Evolutionary conservation across 2,797 vertebrate genomes (phyloP).

Genomic region (Lagothrix lagotricha): DNA sequence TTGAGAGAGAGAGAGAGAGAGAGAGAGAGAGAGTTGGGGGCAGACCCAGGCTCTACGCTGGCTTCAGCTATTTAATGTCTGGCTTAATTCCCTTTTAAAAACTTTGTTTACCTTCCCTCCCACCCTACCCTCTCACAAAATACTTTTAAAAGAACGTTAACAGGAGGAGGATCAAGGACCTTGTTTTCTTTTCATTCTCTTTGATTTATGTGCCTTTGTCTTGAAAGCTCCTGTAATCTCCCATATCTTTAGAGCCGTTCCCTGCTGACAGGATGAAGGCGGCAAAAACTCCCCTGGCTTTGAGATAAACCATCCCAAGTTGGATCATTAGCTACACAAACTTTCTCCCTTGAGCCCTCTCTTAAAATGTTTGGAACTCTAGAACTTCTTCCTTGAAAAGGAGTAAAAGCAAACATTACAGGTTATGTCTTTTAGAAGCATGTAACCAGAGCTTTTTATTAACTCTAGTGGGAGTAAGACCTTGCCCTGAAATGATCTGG

Average conservation of each 20-base stretch:
- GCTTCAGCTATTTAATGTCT: slow-evolving; percentile 28
- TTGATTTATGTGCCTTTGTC: slow-evolving; percentile 78
- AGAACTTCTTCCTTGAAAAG: slow-evolving; percentile 55
- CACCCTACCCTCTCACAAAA: slow-evolving; percentile 47
- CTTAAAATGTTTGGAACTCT: slow-evolving; percentile 62
- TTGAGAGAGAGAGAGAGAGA: background rate
- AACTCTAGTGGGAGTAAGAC: slow-evolving; percentile 3
- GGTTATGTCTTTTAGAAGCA: background rate
- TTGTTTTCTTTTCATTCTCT: slow-evolving; percentile 81
- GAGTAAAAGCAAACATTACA: slow-evolving; percentile 30
- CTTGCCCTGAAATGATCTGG: background rate
- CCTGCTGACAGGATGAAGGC: slow-evolving; percentile 68
- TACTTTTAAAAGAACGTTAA: slow-evolving; percentile 63
- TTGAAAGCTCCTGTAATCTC: slow-evolving; percentile 76
- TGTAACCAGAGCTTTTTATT: slow-evolving; percentile 23
- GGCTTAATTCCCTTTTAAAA: slow-evolving; percentile 49
- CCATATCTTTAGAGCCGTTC: slow-evolving; percentile 66
- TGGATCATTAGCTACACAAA: slow-evolving; percentile 53
- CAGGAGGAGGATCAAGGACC: slow-evolving; percentile 52
- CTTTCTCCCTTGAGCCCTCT: slow-evolving; percentile 63
- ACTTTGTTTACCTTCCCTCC: slow-evolving; percentile 48
- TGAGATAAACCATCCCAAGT: slow-evolving; percentile 69
- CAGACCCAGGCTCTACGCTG: background rate
- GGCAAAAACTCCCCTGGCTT: slow-evolving; percentile 65
- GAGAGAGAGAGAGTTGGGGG: background rate